These are phyloP conservation scores for Alouatta palliata DNA, from an alignment of 2,113 vertebrate genomes.

Conservation along the genomic window DNA sequence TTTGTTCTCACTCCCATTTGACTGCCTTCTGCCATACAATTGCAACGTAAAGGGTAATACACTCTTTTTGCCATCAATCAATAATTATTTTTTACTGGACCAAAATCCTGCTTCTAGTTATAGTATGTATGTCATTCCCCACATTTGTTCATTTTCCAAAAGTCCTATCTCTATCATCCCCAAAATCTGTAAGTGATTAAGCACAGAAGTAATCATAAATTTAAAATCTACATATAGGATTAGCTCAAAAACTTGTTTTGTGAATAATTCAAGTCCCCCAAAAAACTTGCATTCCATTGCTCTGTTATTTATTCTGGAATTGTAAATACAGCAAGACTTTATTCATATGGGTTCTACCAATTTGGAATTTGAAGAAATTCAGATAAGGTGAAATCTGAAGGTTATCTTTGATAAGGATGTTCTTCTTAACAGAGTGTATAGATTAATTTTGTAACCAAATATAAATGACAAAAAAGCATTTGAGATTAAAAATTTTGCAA, in stretches of 20 bases:
- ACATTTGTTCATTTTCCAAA: constrained; percentile 45
- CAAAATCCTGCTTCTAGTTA: background rate
- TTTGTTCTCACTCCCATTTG: background rate
- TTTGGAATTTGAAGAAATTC: constrained; percentile 52
- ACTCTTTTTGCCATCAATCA: background rate
- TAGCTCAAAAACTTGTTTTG: constrained; percentile 61
- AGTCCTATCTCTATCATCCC: background rate
- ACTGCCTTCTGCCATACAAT: background rate
- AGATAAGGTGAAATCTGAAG: constrained; percentile 42
- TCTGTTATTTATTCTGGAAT: constrained; percentile 61
- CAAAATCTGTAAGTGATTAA: constrained; percentile 53
- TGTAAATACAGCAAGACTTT: constrained; percentile 50
- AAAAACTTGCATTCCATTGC: constrained; percentile 6
- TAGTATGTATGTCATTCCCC: background rate
- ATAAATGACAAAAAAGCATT: background rate
- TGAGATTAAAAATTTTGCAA: background rate
- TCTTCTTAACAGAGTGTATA: constrained; percentile 20
- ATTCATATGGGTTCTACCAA: background rate
- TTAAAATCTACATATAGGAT: constrained; percentile 56
- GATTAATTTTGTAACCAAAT: constrained; percentile 38
- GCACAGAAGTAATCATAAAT: constrained; percentile 60
- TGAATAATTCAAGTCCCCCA: constrained; percentile 64
- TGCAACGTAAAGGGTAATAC: background rate
- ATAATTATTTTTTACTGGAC: background rate
- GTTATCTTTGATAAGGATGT: constrained; percentile 47